These are phyloP conservation scores for Chlorocebus sabaeus DNA, from an alignment of 2,113 vertebrate genomes.

Conservation along the genomic window DNA sequence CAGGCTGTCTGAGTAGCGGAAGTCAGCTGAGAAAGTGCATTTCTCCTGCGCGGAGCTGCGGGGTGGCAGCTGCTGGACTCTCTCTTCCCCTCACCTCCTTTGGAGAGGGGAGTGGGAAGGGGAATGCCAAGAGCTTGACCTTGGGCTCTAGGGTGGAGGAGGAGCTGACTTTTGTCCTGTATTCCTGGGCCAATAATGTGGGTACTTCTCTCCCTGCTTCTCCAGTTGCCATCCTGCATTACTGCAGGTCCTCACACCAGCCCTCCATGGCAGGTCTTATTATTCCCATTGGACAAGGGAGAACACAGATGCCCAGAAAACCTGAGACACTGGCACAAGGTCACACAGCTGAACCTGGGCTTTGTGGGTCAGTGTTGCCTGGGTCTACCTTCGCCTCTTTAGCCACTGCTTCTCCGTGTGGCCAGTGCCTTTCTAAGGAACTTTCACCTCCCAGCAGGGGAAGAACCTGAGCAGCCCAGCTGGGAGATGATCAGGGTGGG, in stretches of 20 bases:
- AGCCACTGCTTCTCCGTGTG: not conserved
- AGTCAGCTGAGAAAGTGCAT: not conserved
- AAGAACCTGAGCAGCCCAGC: not conserved
- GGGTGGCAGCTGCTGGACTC: not conserved
- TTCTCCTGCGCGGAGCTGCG: accelerated
- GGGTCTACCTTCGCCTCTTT: not conserved
- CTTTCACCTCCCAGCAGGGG: not conserved
- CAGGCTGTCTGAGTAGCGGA: not conserved
- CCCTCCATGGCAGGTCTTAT: too few relatives aligned
- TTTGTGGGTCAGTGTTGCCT: too few relatives aligned
- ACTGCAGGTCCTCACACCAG: not conserved
- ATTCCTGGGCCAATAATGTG: not conserved
- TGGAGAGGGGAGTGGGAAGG: accelerated
- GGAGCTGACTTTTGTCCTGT: not conserved
- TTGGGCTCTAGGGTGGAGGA: not conserved
- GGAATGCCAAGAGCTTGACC: not conserved
- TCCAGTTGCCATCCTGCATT: not conserved
- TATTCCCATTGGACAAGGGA: not conserved
- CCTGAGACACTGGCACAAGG: not conserved
- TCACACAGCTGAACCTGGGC: not conserved
- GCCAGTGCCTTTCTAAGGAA: not conserved
- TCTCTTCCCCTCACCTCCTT: not conserved
- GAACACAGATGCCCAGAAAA: not conserved
- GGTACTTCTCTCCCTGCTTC: not conserved
- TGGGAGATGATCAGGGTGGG: not conserved